phyloP scores from a whole-genome alignment of 2,113 vertebrate species.

The Dasyprocta punctata region DNA sequence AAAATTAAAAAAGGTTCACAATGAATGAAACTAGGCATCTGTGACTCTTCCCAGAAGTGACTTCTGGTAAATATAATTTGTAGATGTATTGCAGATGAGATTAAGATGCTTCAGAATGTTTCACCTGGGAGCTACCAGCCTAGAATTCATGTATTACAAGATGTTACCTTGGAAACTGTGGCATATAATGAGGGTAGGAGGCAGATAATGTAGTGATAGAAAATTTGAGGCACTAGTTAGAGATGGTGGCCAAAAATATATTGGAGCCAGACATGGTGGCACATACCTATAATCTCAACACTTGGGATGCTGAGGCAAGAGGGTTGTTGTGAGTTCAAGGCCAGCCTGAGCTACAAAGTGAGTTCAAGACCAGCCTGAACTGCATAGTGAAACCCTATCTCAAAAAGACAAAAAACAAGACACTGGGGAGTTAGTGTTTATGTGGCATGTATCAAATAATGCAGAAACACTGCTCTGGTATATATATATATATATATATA shows the following conservation, averaged over 20 bases:
- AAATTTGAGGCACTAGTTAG: slow-evolving; percentile 66
- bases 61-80: slow-evolving; percentile 76
- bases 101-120: slow-evolving; percentile 71
- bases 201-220: slow-evolving; percentile 68
- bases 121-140: slow-evolving; percentile 70
- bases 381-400: too few species aligned
- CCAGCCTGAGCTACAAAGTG: too few species aligned
- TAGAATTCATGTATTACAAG: slow-evolving; percentile 68
- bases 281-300: too few species aligned
- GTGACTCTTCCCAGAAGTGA: slow-evolving; percentile 54
- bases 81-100: slow-evolving; percentile 69
- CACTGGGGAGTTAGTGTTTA: slow-evolving; percentile 43
- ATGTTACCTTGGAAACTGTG: slow-evolving; percentile 77
- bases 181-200: slow-evolving; percentile 65
- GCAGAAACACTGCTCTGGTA: neutral
- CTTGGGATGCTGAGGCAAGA: too few species aligned
- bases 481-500: neutral
- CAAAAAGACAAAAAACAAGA: neutral
- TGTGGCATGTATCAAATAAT: slow-evolving; percentile 14
- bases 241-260: slow-evolving; percentile 28
- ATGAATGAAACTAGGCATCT: slow-evolving; percentile 68
- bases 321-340: too few species aligned
- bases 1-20: slow-evolving; percentile 43
- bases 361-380: too few species aligned
- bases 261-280: neutral